These are phyloP conservation scores for Manacus vitellinus DNA, from an alignment of 2,113 vertebrate species.

Conservation along the genomic window DNA sequence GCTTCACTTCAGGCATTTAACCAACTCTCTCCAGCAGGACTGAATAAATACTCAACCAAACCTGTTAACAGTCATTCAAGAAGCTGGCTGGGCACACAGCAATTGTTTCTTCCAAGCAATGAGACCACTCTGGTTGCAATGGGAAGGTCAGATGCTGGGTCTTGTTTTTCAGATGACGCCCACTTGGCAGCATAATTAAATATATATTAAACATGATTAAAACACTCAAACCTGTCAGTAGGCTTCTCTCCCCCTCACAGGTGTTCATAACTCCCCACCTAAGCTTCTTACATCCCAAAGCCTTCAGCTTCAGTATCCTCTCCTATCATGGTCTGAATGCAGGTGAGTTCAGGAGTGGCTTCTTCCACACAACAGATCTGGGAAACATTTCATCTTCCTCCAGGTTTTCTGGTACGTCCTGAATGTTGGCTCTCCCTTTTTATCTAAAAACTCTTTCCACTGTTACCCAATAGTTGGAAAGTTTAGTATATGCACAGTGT, in stretches of 20 bases:
- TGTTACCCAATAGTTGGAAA: background rate
- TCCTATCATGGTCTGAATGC: background rate
- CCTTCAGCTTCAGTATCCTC: background rate
- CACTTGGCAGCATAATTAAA: background rate
- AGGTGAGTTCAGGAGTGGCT: rapidly evolving
- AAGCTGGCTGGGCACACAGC: background rate
- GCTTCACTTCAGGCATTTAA: conserved; percentile 30
- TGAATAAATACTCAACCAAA: conserved; percentile 4
- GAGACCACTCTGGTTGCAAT: background rate
- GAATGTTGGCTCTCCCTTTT: background rate
- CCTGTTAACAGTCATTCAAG: background rate
- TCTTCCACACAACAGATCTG: background rate
- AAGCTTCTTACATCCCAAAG: background rate
- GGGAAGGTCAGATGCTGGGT: background rate
- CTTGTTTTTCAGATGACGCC: background rate
- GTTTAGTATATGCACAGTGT: background rate
- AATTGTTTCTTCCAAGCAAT: background rate
- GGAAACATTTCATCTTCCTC: background rate
- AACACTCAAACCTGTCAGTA: background rate
- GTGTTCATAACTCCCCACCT: background rate
- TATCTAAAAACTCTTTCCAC: background rate
- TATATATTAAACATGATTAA: background rate
- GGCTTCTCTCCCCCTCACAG: background rate
- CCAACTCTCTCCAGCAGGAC: conserved; percentile 9
- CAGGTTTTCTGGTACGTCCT: background rate